phyloP scores from a whole-genome alignment of 2,888 invertebrate species.

The Clunio marinus region DNA sequence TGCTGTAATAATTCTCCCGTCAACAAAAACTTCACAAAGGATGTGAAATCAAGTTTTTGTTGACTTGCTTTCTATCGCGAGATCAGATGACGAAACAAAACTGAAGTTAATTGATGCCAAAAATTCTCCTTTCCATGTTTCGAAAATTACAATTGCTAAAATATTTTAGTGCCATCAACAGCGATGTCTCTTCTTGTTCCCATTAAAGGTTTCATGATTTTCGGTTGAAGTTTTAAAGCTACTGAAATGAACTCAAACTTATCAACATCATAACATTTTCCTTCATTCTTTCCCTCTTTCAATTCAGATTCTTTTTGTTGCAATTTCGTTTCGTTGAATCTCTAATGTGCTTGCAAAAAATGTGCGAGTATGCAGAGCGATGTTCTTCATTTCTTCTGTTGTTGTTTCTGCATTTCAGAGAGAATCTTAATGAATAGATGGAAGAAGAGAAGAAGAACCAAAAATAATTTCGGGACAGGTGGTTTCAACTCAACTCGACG shows the following conservation, averaged over 20 bases:
- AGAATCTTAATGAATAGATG: too few species aligned
- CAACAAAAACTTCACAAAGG: neutral
- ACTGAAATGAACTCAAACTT: neutral
- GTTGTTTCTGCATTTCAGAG: neutral
- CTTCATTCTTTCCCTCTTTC: too few species aligned
- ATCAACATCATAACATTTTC: neutral
- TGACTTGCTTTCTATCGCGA: neutral
- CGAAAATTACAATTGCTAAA: neutral
- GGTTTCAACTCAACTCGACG: too few species aligned
- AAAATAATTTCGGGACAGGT: conserved; percentile 10
- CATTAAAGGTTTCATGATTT: too few species aligned
- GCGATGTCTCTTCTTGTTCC: too few species aligned
- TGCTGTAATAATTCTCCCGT: too few species aligned
- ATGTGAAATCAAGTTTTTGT: neutral
- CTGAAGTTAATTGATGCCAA: neutral
- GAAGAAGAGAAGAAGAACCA: neutral
- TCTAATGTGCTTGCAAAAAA: neutral
- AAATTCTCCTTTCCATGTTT: too few species aligned
- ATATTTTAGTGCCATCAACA: conserved; percentile 7
- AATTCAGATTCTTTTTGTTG: too few species aligned
- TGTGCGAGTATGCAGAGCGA: too few species aligned
- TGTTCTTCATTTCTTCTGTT: neutral
- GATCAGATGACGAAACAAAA: neutral
- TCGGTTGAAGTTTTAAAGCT: too few species aligned
- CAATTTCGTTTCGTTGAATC: neutral